phyloP scores from a whole-genome alignment of 2,888 invertebrate genomes.

The Leucophenga montana region DNA sequence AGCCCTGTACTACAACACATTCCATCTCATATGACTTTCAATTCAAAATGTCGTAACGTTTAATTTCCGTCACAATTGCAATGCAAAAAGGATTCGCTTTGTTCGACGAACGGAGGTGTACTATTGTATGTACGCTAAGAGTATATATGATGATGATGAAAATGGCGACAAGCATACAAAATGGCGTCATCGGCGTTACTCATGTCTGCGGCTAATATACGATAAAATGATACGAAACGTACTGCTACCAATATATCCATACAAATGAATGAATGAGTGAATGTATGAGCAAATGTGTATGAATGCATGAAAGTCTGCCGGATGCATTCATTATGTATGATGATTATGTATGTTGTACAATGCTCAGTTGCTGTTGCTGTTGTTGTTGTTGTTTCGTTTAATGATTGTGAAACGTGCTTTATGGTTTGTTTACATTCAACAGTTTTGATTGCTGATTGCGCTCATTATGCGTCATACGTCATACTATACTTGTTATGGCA shows the following conservation, averaged over 20 bases:
- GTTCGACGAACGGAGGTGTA: slow-evolving; percentile 19
- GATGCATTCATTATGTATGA: slow-evolving; percentile 17
- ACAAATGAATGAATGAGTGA: slow-evolving; percentile 41
- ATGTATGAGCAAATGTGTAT: too few relatives aligned
- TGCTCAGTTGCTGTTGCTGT: slow-evolving; percentile 14
- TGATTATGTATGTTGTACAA: slow-evolving; percentile 11
- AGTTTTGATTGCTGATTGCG: slow-evolving; percentile 56
- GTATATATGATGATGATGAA: too few relatives aligned
- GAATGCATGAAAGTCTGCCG: slow-evolving; percentile 34
- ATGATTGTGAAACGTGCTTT: slow-evolving; percentile 57
- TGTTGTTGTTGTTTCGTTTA: slow-evolving; percentile 39
- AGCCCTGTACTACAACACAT: too few relatives aligned
- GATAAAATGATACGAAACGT: slow-evolving; percentile 54
- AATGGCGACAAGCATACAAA: not conserved
- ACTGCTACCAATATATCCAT: slow-evolving; percentile 53
- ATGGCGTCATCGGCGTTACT: not conserved
- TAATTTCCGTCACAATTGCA: slow-evolving; percentile 56
- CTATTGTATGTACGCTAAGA: not conserved
- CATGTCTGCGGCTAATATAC: slow-evolving; percentile 64
- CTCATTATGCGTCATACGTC: slow-evolving; percentile 34
- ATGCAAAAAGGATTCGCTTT: too few relatives aligned
- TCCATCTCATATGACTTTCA: slow-evolving; percentile 39
- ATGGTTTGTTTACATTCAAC: slow-evolving; percentile 57
- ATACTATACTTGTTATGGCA: too few relatives aligned
- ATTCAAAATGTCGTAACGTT: slow-evolving; percentile 63